Evolutionary conservation across 2,113 vertebrate species (phyloP).

Genomic region (Sciurus niger): DNA sequence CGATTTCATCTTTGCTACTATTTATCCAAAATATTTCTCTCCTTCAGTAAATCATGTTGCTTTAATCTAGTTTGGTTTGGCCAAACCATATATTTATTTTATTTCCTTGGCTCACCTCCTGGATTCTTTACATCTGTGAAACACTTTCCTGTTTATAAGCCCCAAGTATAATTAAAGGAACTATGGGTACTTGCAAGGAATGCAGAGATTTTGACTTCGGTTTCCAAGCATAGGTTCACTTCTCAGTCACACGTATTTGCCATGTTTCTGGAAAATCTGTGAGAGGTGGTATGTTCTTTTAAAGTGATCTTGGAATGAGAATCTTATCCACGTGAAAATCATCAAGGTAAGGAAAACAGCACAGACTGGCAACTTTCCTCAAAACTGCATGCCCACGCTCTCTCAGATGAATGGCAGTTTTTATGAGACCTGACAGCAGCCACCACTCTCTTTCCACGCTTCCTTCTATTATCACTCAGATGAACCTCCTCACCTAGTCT

Average conservation of each 20-base stretch:
- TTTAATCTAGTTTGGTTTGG: slow-evolving; percentile 72
- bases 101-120: slow-evolving; percentile 72
- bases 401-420: slow-evolving; percentile 7
- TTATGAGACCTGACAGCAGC: neutral
- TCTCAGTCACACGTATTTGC: slow-evolving; percentile 79
- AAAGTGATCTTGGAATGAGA: slow-evolving; percentile 50
- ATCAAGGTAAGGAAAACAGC: slow-evolving; percentile 51
- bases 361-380: neutral
- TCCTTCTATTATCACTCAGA: neutral
- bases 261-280: slow-evolving; percentile 69
- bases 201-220: slow-evolving; percentile 80
- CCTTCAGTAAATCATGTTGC: slow-evolving; percentile 12
- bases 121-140: slow-evolving; percentile 79
- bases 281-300: slow-evolving; percentile 65
- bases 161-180: slow-evolving; percentile 79
- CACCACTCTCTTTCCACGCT: neutral
- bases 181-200: slow-evolving; percentile 80
- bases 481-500: neutral
- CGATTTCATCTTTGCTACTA: slow-evolving; percentile 34
- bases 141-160: slow-evolving; percentile 79
- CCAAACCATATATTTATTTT: slow-evolving; percentile 69
- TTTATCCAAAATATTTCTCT: slow-evolving; percentile 64
- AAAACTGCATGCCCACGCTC: neutral
- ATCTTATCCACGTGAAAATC: slow-evolving; percentile 75
- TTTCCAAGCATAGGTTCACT: slow-evolving; percentile 76